Evolutionary conservation across 2,797 vertebrate species (phyloP).

Genomic region (Corythornis leucogaster): DNA sequence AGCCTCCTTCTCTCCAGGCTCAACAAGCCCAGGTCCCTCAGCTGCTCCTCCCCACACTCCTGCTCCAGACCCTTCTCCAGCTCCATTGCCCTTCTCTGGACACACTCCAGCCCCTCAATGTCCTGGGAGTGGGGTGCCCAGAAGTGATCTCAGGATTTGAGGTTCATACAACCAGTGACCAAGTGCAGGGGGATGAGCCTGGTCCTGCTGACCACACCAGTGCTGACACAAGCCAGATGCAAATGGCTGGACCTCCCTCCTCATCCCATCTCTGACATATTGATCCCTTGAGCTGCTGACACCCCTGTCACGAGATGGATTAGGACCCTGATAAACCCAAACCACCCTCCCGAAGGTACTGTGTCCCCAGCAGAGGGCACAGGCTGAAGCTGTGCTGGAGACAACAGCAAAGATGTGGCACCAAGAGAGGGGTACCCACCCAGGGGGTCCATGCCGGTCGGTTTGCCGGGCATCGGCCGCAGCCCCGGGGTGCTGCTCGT

Average conservation of each 20-base stretch:
- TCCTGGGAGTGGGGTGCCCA: neutral
- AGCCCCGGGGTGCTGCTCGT: conserved; percentile 94
- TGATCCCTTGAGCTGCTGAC: neutral
- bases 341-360: neutral
- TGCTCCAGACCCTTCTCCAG: too few species aligned
- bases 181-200: neutral
- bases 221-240: neutral
- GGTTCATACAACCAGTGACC: neutral
- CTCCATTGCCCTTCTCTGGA: neutral
- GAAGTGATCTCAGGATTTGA: neutral
- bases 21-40: too few species aligned
- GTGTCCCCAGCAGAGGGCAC: rapidly evolving
- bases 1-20: too few species aligned
- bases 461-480: conserved; percentile 89
- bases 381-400: rapidly evolving
- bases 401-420: neutral
- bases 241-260: rapidly evolving
- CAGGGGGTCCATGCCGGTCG: conserved; percentile 90
- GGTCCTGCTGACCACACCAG: neutral
- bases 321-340: neutral
- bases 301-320: neutral
- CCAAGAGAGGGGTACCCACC: conserved; percentile 59
- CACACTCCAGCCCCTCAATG: neutral
- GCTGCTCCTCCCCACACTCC: too few species aligned
- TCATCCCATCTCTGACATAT: rapidly evolving